Conservation (phyloP, 1,140 invertebrate genomes). For the Rhyacophila brunnea region DNA sequence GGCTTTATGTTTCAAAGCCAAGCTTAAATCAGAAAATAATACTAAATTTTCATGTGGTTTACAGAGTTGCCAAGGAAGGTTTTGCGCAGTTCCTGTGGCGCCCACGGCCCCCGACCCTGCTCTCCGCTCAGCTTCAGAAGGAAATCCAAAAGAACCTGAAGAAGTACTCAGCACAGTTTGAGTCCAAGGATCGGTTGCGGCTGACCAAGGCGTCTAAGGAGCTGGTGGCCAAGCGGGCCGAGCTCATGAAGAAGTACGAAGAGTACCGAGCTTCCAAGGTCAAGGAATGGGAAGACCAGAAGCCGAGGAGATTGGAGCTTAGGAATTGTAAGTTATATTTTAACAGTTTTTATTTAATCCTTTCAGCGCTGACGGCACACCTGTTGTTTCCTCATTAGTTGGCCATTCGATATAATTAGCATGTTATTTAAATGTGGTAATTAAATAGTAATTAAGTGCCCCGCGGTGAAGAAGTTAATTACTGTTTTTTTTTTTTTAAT, state of each 20-base stretch:
- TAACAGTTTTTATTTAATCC: too few species aligned
- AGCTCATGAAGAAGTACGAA: constrained; percentile 85
- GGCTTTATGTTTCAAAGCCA: too few species aligned
- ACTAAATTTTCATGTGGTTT: too few species aligned
- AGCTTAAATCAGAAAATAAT: too few species aligned
- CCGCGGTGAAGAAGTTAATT: too few species aligned
- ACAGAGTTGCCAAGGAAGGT: constrained; percentile 79
- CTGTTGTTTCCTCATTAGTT: too few species aligned
- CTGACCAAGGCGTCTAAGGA: constrained; percentile 95
- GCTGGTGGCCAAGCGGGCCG: constrained; percentile 89
- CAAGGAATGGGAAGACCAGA: constrained; percentile 74
- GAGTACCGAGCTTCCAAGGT: constrained; percentile 74
- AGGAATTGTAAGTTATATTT: constrained; percentile 72
- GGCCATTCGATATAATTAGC: too few species aligned
- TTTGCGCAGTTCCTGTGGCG: constrained; percentile 97
- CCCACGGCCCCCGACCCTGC: constrained; percentile 84
- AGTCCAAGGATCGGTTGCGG: constrained; percentile 92
- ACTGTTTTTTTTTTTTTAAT: too few species aligned
- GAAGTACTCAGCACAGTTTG: constrained; percentile 94
- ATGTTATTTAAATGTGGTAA: too few species aligned
- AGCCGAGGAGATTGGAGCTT: constrained; percentile 76
- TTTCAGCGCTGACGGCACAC: too few species aligned
- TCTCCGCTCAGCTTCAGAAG: constrained; percentile 79
- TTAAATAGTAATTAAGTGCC: too few species aligned
- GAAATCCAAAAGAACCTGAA: constrained; percentile 98